Conservation (phyloP, 2,888 invertebrate species). For the Cetonia aurata region DNA sequence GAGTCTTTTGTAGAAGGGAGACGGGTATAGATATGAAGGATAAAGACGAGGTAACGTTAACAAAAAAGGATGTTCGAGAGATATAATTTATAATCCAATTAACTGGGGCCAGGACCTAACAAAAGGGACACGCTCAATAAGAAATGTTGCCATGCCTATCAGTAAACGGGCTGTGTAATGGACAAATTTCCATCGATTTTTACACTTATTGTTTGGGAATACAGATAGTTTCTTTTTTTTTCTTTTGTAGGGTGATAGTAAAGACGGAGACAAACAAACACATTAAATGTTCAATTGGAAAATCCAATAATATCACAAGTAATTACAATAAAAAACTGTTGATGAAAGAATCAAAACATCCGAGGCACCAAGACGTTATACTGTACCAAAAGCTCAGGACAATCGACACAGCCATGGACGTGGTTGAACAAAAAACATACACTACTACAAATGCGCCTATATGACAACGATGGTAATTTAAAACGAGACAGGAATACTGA, state of each 20-base stretch:
- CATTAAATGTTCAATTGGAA: no score
- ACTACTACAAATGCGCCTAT: no score
- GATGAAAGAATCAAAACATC: no score
- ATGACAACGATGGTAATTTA: no score
- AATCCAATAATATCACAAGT: no score
- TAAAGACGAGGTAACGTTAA: not conserved
- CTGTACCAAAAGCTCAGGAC: no score
- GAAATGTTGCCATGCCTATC: constrained; percentile 43
- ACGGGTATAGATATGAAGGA: constrained; percentile 9
- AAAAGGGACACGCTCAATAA: constrained; percentile 56
- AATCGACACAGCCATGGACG: no score
- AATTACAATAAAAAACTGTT: no score
- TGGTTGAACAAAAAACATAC: no score
- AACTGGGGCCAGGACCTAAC: constrained; percentile 61
- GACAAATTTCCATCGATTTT: constrained; percentile 58
- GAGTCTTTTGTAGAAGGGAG: not conserved
- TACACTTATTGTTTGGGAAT: constrained; percentile 42
- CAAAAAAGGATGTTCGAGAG: constrained; percentile 40
- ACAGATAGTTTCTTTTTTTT: constrained; percentile 13
- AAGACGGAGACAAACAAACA: no score
- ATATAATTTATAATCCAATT: constrained; percentile 68
- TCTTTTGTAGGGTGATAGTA: not conserved
- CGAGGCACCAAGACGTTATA: no score
- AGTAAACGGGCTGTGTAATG: constrained; percentile 55
- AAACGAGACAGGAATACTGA: no score